Evolutionary conservation across 2,888 invertebrate genomes (phyloP).

Genomic region (Margaritifera margaritifera): DNA sequence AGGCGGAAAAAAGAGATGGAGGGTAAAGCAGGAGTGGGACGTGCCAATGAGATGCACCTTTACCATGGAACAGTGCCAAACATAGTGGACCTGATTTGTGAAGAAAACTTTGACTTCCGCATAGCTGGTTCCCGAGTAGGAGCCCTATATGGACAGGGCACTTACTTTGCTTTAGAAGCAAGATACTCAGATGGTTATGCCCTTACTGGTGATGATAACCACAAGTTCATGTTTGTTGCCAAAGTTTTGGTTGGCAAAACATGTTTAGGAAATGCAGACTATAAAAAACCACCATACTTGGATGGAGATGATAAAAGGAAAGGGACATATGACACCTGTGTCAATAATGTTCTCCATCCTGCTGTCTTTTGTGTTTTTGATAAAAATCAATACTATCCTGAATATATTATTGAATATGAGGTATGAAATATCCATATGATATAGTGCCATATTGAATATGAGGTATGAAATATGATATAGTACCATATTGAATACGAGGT

Average conservation of each 20-base stretch:
- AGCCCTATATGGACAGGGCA: conserved; percentile 40
- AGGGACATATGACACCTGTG: conserved; percentile 50
- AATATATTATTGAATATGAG: conserved; percentile 43
- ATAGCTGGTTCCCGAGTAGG: conserved; percentile 43
- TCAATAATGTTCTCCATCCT: conserved; percentile 46
- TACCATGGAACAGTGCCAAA: conserved; percentile 46
- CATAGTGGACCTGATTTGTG: conserved; percentile 36
- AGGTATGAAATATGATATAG: too few relatives aligned
- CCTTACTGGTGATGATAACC: conserved; percentile 12
- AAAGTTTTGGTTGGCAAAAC: conserved; percentile 31
- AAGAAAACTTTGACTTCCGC: conserved; percentile 50
- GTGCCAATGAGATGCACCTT: conserved; percentile 36
- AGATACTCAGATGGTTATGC: conserved; percentile 38
- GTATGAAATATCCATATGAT: too few relatives aligned
- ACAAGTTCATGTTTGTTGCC: conserved; percentile 40
- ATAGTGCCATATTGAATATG: too few relatives aligned
- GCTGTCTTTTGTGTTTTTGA: conserved; percentile 58
- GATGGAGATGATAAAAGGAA: conserved; percentile 25
- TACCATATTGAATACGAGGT: too few relatives aligned
- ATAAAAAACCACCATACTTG: conserved; percentile 31
- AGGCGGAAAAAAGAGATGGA: conserved; percentile 40
- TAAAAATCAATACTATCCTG: conserved; percentile 57
- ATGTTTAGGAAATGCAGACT: conserved; percentile 74
- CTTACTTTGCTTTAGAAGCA: conserved; percentile 35
- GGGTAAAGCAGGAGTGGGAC: conserved; percentile 32